A percentile compares a stretch with the other conserved stretches of the same genome.
Conservation (phyloP, 1,140 invertebrate genomes). For the Drosophila seguyi region DNA sequence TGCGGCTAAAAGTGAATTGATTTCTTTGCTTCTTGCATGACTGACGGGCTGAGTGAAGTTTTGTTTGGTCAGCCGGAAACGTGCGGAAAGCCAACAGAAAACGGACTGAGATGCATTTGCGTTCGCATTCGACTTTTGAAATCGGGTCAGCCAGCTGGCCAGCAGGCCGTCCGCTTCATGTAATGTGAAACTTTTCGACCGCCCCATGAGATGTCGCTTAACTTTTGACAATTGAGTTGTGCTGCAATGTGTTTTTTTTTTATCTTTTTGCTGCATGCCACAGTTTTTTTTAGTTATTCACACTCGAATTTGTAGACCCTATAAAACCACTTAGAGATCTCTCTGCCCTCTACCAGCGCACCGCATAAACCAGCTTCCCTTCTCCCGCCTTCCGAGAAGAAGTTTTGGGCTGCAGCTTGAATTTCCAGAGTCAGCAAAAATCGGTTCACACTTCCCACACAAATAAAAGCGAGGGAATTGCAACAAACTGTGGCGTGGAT, state of each 20-base stretch:
- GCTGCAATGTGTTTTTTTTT: constrained; percentile 28
- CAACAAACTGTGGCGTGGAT: constrained; percentile 42
- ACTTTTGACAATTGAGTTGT: constrained; percentile 75
- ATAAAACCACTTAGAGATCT: constrained; percentile 64
- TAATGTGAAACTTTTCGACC: constrained; percentile 59
- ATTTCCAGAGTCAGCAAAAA: constrained; percentile 72
- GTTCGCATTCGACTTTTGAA: constrained; percentile 62
- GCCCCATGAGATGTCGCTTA: constrained; percentile 42
- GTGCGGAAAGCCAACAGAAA: constrained; percentile 41
- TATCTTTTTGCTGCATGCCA: constrained; percentile 6
- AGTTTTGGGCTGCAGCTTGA: constrained; percentile 56
- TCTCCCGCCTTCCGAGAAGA: constrained; percentile 21
- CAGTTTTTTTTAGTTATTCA: constrained; percentile 32
- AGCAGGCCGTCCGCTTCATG: constrained; percentile 16
- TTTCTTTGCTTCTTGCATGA: constrained; percentile 68
- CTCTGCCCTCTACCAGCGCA: constrained; percentile 8
- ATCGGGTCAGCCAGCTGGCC: constrained; percentile 62
- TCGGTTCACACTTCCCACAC: constrained; percentile 52
- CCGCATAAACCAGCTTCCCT: constrained; percentile 41
- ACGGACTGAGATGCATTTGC: constrained; percentile 53
- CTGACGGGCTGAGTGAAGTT: constrained; percentile 64
- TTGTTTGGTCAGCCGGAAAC: constrained; percentile 75
- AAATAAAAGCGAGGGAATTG: constrained; percentile 38
- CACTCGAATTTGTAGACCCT: constrained; percentile 57
- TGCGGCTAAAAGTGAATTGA: constrained; percentile 67